Percentiles rank a stretch among this genome's conserved stretches.
Evolutionary conservation across 2,888 invertebrate genomes (phyloP).

Genomic region (Sympetrum striolatum): DNA sequence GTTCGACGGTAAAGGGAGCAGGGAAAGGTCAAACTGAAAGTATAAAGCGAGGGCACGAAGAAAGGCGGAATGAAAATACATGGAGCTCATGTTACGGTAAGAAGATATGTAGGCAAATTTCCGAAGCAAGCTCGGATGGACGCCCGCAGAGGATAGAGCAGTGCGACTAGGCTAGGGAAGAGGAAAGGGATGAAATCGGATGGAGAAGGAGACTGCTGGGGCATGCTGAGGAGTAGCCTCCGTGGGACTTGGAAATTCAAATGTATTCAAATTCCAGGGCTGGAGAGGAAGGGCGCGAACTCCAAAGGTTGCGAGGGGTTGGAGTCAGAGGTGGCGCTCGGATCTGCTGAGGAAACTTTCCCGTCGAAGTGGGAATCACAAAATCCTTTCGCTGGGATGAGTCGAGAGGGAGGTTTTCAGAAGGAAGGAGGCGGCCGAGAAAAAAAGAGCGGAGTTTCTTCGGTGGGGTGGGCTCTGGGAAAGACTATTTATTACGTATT

Average conservation of each 20-base stretch:
- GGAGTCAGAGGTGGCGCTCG: background rate
- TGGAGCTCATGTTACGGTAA: background rate
- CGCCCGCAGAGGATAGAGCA: background rate
- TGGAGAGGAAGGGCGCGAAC: background rate
- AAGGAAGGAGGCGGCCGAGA: background rate
- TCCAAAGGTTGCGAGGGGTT: background rate
- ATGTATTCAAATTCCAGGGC: constrained; percentile 9
- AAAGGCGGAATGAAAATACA: constrained; percentile 21
- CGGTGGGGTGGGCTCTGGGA: too few relatives aligned
- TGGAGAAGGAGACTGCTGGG: background rate
- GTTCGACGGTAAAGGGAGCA: background rate
- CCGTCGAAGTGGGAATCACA: constrained; percentile 28
- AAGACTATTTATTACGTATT: too few relatives aligned
- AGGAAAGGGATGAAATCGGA: background rate
- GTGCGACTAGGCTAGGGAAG: background rate
- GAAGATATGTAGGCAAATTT: background rate
- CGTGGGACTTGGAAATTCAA: constrained; percentile 31
- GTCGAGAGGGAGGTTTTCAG: background rate
- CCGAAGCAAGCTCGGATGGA: background rate
- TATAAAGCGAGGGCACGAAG: background rate
- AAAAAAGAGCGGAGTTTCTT: too few relatives aligned
- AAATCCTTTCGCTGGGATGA: constrained; percentile 8
- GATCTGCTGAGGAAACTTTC: constrained; percentile 27
- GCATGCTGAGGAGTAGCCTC: constrained; percentile 2
- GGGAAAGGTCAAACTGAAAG: background rate